Conservation (phyloP, 2,797 vertebrate species). For the Prunella strophiata region DNA sequence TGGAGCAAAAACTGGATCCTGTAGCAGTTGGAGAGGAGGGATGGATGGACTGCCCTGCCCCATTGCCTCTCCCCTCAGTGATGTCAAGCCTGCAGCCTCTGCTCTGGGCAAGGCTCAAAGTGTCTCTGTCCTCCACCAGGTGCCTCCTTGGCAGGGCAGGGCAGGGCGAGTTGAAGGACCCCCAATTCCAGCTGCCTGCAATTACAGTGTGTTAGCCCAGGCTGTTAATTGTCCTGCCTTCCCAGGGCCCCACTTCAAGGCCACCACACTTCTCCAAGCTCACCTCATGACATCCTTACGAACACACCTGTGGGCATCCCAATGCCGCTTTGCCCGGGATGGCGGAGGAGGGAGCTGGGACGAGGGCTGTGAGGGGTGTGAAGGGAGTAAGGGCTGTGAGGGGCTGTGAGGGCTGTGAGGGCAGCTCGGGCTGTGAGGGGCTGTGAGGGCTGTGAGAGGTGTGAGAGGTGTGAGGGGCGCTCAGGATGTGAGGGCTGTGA, state of each 20-base stretch:
- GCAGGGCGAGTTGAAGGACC: rapidly evolving
- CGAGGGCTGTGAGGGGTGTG: background rate
- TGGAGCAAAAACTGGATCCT: background rate
- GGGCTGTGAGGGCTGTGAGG: background rate
- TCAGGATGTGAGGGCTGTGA: rapidly evolving
- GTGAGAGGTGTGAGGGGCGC: too few relatives aligned
- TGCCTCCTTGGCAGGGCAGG: background rate
- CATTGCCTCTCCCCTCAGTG: too few relatives aligned
- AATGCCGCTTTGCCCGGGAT: rapidly evolving
- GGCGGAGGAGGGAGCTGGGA: background rate
- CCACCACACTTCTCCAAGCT: background rate
- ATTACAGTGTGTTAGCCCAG: rapidly evolving
- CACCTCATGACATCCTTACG: background rate
- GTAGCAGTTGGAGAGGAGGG: background rate
- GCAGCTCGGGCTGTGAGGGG: background rate
- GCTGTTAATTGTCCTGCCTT: background rate
- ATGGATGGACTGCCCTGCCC: background rate
- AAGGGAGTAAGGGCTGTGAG: background rate
- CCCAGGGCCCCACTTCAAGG: rapidly evolving
- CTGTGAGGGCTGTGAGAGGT: rapidly evolving
- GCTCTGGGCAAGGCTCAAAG: background rate
- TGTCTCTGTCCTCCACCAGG: background rate
- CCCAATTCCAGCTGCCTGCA: rapidly evolving
- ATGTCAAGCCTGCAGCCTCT: background rate
- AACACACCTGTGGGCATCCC: background rate